Evolutionary conservation across 92 coral and sea anemone genomes (phyloP).

Genomic region (Pocillopora grandis): DNA sequence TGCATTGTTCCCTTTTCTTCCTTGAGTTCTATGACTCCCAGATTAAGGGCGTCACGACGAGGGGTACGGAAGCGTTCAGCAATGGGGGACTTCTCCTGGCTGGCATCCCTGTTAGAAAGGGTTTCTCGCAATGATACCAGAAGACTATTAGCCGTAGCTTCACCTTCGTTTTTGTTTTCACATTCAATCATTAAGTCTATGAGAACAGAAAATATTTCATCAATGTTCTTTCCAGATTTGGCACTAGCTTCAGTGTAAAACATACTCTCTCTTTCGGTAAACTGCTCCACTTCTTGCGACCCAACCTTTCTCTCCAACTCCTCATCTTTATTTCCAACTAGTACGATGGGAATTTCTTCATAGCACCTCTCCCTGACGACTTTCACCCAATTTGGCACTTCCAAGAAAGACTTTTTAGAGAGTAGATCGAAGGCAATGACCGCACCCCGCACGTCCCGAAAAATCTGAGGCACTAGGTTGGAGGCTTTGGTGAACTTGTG

Average conservation of each 20-base stretch:
- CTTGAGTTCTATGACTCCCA: conserved; percentile 3
- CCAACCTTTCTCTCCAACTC: conserved; percentile 44
- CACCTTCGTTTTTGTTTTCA: conserved; percentile 13
- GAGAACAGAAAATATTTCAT: conserved; percentile 69
- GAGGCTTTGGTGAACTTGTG: conserved; percentile 34
- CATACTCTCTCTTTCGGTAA: conserved; percentile 32
- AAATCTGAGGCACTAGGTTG: conserved; percentile 62
- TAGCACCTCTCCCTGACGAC: conserved; percentile 40
- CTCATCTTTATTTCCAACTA: conserved; percentile 86
- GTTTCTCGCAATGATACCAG: neutral
- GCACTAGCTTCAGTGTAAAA: conserved; percentile 84
- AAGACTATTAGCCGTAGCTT: neutral
- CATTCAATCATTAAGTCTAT: conserved; percentile 57
- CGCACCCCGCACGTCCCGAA: conserved; percentile 71
- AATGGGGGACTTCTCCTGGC: conserved; percentile 17
- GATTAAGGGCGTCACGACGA: conserved; percentile 23
- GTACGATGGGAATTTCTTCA: conserved; percentile 47
- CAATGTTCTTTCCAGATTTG: conserved; percentile 61
- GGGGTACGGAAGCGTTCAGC: conserved; percentile 31
- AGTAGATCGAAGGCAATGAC: conserved; percentile 72
- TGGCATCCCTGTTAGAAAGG: neutral
- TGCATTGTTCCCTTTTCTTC: neutral
- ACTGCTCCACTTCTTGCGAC: conserved; percentile 45
- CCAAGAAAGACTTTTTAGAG: conserved; percentile 39
- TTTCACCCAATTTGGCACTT: conserved; percentile 59